Conservation (phyloP, 2,888 invertebrate species). For the Himalopsyche japonica region DNA sequence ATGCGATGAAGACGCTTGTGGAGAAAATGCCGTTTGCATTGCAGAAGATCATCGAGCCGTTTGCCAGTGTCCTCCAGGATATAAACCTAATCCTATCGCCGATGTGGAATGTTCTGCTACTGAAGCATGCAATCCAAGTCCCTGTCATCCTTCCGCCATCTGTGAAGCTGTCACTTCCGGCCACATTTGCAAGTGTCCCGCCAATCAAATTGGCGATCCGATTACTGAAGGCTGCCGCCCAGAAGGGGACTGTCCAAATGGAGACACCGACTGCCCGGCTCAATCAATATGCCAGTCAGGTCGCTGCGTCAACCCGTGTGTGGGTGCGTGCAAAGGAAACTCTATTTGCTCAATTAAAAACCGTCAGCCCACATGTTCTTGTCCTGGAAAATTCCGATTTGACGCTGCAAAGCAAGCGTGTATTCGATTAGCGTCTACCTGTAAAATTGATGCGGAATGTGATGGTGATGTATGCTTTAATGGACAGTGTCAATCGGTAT, state of each 20-base stretch:
- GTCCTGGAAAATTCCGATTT: slow-evolving; percentile 76
- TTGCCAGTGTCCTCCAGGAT: slow-evolving; percentile 87
- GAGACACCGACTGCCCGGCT: slow-evolving; percentile 74
- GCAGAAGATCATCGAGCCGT: slow-evolving; percentile 80
- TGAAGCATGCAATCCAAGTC: slow-evolving; percentile 74
- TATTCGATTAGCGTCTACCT: slow-evolving; percentile 68
- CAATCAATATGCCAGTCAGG: slow-evolving; percentile 73
- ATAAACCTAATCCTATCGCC: slow-evolving; percentile 77
- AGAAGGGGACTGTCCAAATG: slow-evolving; percentile 74
- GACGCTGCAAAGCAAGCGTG: slow-evolving; percentile 66
- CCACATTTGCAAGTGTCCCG: slow-evolving; percentile 78
- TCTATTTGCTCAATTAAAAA: slow-evolving; percentile 78
- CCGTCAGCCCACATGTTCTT: slow-evolving; percentile 77
- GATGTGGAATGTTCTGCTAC: slow-evolving; percentile 77
- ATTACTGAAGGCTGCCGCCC: slow-evolving; percentile 74
- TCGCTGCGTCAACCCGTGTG: slow-evolving; percentile 80
- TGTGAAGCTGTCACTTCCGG: slow-evolving; percentile 72
- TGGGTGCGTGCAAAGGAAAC: slow-evolving; percentile 80
- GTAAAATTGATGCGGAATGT: slow-evolving; percentile 75
- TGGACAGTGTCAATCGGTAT: slow-evolving; percentile 83
- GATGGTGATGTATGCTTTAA: slow-evolving; percentile 77
- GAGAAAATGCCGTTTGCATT: slow-evolving; percentile 85
- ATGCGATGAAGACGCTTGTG: slow-evolving; percentile 81
- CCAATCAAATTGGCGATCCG: slow-evolving; percentile 77
- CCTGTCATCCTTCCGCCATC: slow-evolving; percentile 80